phyloP scores from a whole-genome alignment of 2,113 vertebrate species.

The Shinisaurus crocodilurus region DNA sequence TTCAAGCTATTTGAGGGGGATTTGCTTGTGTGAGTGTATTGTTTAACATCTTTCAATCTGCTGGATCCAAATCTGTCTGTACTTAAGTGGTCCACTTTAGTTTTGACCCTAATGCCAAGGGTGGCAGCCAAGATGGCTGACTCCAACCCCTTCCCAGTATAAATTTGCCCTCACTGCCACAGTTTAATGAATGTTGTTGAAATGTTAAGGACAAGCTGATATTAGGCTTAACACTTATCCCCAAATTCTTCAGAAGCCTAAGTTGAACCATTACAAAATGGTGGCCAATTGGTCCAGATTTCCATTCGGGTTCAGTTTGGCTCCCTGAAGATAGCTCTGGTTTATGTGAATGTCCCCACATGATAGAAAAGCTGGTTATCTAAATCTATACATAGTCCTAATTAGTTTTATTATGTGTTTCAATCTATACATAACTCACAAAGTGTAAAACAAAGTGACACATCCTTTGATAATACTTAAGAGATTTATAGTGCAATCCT shows the following conservation, averaged over 20 bases:
- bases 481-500: not conserved
- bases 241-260: not conserved
- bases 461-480: conserved; percentile 33
- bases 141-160: too few species aligned
- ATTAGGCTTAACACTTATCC: not conserved
- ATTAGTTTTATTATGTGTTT: conserved; percentile 36
- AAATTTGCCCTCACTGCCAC: too few species aligned
- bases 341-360: not conserved
- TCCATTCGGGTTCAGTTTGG: not conserved
- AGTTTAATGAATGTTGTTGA: not conserved
- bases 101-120: too few species aligned
- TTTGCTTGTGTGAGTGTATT: too few species aligned
- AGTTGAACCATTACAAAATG: not conserved
- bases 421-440: conserved; percentile 4
- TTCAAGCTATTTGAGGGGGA: too few species aligned
- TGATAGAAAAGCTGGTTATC: not conserved
- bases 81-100: too few species aligned
- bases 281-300: not conserved
- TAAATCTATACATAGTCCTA: not conserved
- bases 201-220: not conserved
- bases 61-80: too few species aligned
- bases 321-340: not conserved
- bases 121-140: too few species aligned
- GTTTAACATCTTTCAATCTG: too few species aligned
- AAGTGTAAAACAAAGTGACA: not conserved